These are phyloP conservation scores for Ophraella communa DNA, from an alignment of 2,888 invertebrate species.

Conservation along the genomic window DNA sequence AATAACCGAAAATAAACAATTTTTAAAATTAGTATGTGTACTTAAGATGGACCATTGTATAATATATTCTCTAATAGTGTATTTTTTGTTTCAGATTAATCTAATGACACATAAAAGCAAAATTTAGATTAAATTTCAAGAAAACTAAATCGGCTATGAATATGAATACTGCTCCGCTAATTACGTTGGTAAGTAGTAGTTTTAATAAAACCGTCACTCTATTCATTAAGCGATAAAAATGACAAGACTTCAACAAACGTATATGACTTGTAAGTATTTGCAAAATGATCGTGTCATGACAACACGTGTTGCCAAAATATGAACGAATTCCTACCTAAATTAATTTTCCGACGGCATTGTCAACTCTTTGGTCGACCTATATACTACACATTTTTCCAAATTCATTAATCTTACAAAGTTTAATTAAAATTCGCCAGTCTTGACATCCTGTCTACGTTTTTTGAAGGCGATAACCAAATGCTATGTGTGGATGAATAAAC, in stretches of 20 bases:
- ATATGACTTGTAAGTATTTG: too few relatives aligned
- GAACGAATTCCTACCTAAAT: slow-evolving; percentile 2
- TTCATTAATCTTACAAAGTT: slow-evolving; percentile 24
- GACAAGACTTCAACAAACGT: too few relatives aligned
- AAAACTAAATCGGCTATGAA: slow-evolving; percentile 1
- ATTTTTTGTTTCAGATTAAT: slow-evolving; percentile 17
- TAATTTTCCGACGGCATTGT: slow-evolving; percentile 19
- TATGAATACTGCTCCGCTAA: slow-evolving; percentile 11
- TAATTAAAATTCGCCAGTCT: slow-evolving; percentile 20
- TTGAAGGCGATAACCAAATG: neutral
- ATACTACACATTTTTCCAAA: slow-evolving; percentile 18
- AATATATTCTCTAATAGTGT: too few relatives aligned
- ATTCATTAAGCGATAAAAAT: too few relatives aligned
- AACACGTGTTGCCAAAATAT: neutral
- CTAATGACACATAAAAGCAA: slow-evolving; percentile 18
- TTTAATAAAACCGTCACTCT: too few relatives aligned
- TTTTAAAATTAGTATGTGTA: too few relatives aligned
- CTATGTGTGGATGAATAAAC: neutral
- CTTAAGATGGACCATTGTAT: too few relatives aligned
- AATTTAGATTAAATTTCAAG: slow-evolving; percentile 7
- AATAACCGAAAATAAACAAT: too few relatives aligned
- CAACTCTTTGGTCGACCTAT: slow-evolving; percentile 8
- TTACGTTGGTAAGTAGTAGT: slow-evolving; percentile 25
- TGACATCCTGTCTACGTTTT: neutral
- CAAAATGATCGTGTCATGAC: neutral